Percentiles rank a stretch among this genome's conserved stretches.
Evolutionary conservation across 2,113 vertebrate species (phyloP).

Genomic region (Ceuthmochares aereus): DNA sequence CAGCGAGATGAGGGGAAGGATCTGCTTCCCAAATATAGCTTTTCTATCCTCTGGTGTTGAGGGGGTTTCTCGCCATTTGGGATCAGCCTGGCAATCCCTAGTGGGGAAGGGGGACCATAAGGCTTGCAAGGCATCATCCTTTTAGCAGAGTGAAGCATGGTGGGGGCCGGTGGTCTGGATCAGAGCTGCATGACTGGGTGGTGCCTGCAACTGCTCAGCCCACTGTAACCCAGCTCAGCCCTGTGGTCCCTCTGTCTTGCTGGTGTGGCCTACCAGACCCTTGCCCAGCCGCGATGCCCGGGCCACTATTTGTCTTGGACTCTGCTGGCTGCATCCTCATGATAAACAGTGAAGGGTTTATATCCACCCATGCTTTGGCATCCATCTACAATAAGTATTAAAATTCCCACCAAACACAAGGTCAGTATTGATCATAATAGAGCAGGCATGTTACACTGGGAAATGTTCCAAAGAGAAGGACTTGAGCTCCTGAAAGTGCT

Average conservation of each 20-base stretch:
- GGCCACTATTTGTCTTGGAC: not conserved
- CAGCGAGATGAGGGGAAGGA: not conserved
- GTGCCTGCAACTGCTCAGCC: not conserved
- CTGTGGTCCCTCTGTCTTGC: not conserved
- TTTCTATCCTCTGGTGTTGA: accelerated
- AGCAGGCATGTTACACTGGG: not conserved
- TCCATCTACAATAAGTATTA: not conserved
- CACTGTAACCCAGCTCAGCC: not conserved
- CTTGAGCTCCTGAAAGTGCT: not conserved
- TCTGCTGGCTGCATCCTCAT: not conserved
- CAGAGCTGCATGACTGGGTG: not conserved
- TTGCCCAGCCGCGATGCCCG: not conserved
- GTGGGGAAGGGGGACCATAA: not conserved
- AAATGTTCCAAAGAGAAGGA: not conserved
- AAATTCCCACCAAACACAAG: not conserved
- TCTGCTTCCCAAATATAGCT: not conserved
- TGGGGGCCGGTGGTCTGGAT: not conserved
- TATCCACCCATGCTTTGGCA: not conserved
- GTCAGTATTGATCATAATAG: not conserved
- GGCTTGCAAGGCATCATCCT: not conserved
- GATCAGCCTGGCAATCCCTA: not conserved
- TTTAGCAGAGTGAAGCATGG: not conserved
- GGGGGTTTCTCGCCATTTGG: not conserved
- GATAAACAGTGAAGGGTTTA: not conserved
- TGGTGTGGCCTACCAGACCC: not conserved